Evolutionary conservation across 2,888 invertebrate species (phyloP).

Genomic region (Trissoscelio sp.): DNA sequence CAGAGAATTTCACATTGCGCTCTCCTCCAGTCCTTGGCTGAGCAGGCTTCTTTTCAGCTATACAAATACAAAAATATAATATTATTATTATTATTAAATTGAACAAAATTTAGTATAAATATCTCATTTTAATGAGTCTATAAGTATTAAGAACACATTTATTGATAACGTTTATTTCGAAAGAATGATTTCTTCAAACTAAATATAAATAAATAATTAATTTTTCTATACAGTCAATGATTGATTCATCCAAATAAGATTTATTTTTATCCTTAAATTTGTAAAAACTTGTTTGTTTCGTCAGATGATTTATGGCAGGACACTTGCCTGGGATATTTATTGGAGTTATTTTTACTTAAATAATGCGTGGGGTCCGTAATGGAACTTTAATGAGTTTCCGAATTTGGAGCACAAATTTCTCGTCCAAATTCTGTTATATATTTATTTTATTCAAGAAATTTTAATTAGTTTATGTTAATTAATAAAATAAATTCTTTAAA

Average conservation of each 20-base stretch:
- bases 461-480: too few relatives aligned
- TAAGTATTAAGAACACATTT: neutral
- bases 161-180: neutral
- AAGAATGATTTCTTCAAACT: neutral
- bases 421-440: too few relatives aligned
- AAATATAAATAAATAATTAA: too few relatives aligned
- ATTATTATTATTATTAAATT: constrained; percentile 1
- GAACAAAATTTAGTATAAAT: too few relatives aligned
- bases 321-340: neutral
- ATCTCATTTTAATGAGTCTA: neutral
- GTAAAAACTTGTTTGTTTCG: neutral
- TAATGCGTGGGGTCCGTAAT: too few relatives aligned
- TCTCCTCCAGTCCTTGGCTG: constrained; percentile 80
- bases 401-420: neutral
- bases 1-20: constrained; percentile 84
- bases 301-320: constrained; percentile 1
- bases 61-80: constrained; percentile 74
- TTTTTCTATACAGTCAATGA: too few relatives aligned
- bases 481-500: too few relatives aligned
- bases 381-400: neutral
- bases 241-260: too few relatives aligned
- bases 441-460: too few relatives aligned
- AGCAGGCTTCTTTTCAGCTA: constrained; percentile 84
- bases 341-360: too few relatives aligned
- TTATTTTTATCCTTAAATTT: neutral